Conservation (phyloP, 2,888 invertebrate species). For the Lasioglossum malachurum region DNA sequence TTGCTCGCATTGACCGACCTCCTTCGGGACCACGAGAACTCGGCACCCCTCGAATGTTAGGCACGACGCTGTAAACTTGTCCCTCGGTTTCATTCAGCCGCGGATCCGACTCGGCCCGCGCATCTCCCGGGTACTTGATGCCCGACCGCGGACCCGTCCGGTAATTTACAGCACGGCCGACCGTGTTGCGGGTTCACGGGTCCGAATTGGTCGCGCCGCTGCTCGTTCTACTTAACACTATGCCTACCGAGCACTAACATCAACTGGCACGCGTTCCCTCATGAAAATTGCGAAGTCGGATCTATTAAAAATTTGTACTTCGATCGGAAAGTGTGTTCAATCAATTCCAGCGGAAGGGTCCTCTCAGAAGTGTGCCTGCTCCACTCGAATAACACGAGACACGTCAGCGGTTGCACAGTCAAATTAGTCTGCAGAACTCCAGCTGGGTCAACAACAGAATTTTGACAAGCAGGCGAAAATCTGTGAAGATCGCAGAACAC, state of each 20-base stretch:
- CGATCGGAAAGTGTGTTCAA: too few relatives aligned
- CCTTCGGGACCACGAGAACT: slow-evolving; percentile 44
- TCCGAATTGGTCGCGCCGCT: slow-evolving; percentile 1
- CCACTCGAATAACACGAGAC: too few relatives aligned
- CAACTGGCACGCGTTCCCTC: neutral
- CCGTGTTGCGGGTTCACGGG: neutral
- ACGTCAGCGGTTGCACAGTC: neutral
- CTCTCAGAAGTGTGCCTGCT: too few relatives aligned
- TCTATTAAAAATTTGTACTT: neutral
- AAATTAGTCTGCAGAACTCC: neutral
- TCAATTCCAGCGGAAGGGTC: too few relatives aligned
- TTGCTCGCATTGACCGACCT: slow-evolving; percentile 43
- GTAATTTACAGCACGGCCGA: slow-evolving; percentile 17
- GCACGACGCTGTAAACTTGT: slow-evolving; percentile 39
- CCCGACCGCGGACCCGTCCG: neutral
- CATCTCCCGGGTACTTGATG: neutral
- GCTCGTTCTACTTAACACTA: neutral
- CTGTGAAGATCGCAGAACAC: neutral
- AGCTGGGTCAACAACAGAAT: neutral
- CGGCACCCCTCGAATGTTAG: slow-evolving; percentile 24
- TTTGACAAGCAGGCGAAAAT: neutral
- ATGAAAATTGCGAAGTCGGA: neutral
- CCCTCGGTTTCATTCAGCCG: slow-evolving; percentile 14
- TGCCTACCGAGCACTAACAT: neutral
- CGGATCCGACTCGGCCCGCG: neutral